A percentile compares a stretch with the other conserved stretches of the same genome.
Evolutionary conservation across 2,888 invertebrate genomes (phyloP).

Genomic region (Drosophila ustulata): DNA sequence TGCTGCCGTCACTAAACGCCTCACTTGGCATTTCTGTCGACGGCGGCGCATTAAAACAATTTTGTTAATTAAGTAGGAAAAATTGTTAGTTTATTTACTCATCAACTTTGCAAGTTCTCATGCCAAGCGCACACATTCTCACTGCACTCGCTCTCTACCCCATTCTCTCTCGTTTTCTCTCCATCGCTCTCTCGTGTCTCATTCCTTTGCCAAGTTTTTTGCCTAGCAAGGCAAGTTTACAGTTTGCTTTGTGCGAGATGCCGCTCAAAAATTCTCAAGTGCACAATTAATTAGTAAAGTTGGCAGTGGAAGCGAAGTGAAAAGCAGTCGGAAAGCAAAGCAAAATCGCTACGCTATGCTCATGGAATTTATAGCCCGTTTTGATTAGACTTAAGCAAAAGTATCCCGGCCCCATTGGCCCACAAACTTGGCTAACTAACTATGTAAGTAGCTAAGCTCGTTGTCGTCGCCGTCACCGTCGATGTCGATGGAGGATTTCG

Average conservation of each 20-base stretch:
- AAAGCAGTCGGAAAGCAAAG: conserved; percentile 23
- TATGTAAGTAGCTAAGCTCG: conserved; percentile 58
- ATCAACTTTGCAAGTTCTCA: conserved; percentile 72
- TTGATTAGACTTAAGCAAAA: conserved; percentile 55
- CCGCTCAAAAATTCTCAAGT: conserved; percentile 76
- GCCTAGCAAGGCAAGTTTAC: conserved; percentile 60
- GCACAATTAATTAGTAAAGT: conserved; percentile 79
- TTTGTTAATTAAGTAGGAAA: conserved; percentile 80
- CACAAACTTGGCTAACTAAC: conserved; percentile 36
- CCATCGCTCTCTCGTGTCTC: conserved; percentile 1
- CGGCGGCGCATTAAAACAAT: conserved; percentile 74
- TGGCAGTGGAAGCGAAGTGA: conserved; percentile 40
- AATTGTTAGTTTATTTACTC: conserved; percentile 80
- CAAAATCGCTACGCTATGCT: conserved; percentile 29
- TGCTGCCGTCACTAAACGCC: conserved; percentile 57
- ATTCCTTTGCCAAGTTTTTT: conserved; percentile 48
- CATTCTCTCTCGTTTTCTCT: background rate
- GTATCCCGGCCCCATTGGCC: conserved; percentile 4
- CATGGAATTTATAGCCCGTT: conserved; percentile 65
- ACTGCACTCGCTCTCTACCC: background rate
- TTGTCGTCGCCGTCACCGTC: conserved; percentile 5
- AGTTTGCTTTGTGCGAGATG: conserved; percentile 64
- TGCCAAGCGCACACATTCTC: conserved; percentile 44
- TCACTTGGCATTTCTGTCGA: conserved; percentile 59
- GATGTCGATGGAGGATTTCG: background rate